phyloP scores from a whole-genome alignment of 2,888 invertebrate genomes.

The Craniophora ligustri region DNA sequence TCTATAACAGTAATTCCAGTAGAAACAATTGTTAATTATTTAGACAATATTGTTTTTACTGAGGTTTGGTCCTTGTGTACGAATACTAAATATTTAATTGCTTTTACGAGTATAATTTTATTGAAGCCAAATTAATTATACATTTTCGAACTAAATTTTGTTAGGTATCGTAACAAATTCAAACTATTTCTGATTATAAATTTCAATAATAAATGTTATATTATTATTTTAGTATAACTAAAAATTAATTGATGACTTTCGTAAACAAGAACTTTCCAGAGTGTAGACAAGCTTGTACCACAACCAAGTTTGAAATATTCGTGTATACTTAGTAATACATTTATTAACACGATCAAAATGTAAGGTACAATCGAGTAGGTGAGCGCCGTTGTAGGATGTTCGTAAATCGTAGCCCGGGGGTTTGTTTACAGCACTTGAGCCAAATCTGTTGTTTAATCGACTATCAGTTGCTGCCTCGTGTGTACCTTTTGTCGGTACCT shows the following conservation, averaged over 20 bases:
- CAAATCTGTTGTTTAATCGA: slow-evolving; percentile 34
- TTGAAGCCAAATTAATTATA: too few species aligned
- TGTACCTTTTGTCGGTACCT: not conserved
- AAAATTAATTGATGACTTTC: not conserved
- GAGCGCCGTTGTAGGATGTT: slow-evolving; percentile 3
- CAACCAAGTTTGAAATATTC: slow-evolving; percentile 10
- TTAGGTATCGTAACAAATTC: too few species aligned
- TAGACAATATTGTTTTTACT: too few species aligned
- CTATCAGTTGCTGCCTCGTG: slow-evolving; percentile 12
- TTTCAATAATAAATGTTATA: not conserved
- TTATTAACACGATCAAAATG: slow-evolving; percentile 33
- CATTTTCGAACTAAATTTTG: too few species aligned
- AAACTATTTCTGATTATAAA: too few species aligned
- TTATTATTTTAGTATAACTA: not conserved
- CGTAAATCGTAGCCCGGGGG: slow-evolving; percentile 10
- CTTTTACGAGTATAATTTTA: too few species aligned
- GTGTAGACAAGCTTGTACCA: not conserved
- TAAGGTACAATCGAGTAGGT: slow-evolving; percentile 3
- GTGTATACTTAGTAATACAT: slow-evolving; percentile 21
- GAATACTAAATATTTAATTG: too few species aligned
- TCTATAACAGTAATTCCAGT: too few species aligned
- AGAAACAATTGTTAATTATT: too few species aligned
- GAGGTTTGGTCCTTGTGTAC: too few species aligned
- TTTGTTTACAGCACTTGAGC: slow-evolving; percentile 32
- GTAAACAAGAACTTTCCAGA: not conserved